These are phyloP conservation scores for Suricata suricatta DNA, from an alignment of 2,113 vertebrate genomes.

Conservation along the genomic window DNA sequence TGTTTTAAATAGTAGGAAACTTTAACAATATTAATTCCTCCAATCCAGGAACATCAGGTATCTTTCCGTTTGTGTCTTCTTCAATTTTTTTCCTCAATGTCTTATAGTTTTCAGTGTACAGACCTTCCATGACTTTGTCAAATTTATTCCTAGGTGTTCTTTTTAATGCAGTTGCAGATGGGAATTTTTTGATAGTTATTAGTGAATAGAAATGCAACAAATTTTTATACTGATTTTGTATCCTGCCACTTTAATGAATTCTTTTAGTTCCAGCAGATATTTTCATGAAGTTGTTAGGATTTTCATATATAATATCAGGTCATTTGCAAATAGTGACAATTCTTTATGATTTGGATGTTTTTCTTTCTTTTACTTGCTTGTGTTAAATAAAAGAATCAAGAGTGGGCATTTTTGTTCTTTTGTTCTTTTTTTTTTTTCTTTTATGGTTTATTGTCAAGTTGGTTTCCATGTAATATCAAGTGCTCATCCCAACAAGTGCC, in stretches of 20 bases:
- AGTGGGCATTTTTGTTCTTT: no score
- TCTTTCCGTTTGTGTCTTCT: neutral
- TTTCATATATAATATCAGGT: neutral
- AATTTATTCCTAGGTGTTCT: neutral
- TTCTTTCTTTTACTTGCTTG: no score
- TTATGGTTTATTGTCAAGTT: no score
- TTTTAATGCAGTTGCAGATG: neutral
- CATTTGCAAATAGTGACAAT: neutral
- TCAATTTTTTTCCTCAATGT: neutral
- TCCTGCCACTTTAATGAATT: neutral
- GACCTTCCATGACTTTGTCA: neutral
- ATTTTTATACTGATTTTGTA: neutral
- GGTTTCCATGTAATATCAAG: no score
- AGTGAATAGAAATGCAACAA: neutral
- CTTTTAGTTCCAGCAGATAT: neutral
- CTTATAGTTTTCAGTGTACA: neutral
- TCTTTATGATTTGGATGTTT: neutral
- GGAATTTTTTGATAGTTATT: neutral
- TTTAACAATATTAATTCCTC: neutral
- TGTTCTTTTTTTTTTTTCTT: no score
- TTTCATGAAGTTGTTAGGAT: neutral
- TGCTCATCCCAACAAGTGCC: no score
- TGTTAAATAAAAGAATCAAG: no score
- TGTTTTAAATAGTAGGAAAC: neutral
- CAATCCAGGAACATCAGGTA: neutral